A percentile compares a stretch with the other conserved stretches of the same genome.
These are phyloP conservation scores for Pipistrellus nathusii DNA, from an alignment of 2,797 vertebrate genomes.

Conservation along the genomic window DNA sequence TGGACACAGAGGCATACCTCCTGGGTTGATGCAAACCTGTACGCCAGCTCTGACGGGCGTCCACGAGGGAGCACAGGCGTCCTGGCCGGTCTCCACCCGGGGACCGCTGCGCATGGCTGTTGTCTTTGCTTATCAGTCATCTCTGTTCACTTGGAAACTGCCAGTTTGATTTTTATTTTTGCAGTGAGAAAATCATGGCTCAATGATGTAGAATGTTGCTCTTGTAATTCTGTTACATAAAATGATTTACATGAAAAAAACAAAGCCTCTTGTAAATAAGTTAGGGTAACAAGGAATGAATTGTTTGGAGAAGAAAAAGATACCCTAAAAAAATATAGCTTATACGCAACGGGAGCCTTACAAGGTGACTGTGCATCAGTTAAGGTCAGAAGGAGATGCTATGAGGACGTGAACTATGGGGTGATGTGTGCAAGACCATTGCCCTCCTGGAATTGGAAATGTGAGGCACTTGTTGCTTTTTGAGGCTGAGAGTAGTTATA, in stretches of 20 bases:
- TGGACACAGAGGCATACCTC: not conserved
- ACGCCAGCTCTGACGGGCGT: rapidly evolving
- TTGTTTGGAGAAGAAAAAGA: not conserved
- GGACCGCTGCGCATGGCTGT: not conserved
- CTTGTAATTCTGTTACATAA: not conserved
- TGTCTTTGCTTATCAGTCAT: not conserved
- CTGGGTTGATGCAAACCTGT: rapidly evolving
- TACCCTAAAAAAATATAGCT: not conserved
- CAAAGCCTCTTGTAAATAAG: not conserved
- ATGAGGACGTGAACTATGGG: rapidly evolving
- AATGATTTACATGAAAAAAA: not conserved
- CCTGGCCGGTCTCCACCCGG: not conserved
- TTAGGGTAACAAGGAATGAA: not conserved
- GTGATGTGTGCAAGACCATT: rapidly evolving
- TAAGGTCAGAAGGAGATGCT: not conserved
- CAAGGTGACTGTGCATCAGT: not conserved
- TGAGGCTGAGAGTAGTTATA: not conserved
- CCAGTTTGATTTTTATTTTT: conserved; percentile 33
- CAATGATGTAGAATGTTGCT: not conserved
- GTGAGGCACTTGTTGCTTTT: not conserved
- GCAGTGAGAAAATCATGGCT: not conserved
- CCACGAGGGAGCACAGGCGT: rapidly evolving
- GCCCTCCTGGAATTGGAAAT: rapidly evolving
- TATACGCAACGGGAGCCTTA: not conserved
- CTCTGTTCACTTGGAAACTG: not conserved